Percentiles rank a stretch among this genome's conserved stretches.
Conservation (phyloP, 2,888 invertebrate genomes). For the Trichogramma evanescens region DNA sequence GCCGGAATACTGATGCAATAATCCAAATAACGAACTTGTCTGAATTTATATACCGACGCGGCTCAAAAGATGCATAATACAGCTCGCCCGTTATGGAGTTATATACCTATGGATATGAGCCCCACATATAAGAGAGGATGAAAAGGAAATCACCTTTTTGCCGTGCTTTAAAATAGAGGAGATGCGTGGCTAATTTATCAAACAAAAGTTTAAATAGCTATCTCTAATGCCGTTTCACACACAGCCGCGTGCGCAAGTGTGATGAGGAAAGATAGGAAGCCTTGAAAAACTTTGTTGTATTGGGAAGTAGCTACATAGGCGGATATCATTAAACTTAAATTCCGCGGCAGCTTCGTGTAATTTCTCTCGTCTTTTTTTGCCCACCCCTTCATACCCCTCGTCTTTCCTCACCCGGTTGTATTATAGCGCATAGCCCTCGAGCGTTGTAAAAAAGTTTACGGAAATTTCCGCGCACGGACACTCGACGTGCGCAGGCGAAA, state of each 20-base stretch:
- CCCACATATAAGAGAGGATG: neutral
- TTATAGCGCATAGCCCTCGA: no score
- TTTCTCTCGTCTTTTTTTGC: neutral
- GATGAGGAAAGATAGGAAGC: no score
- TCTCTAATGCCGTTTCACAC: slow-evolving; percentile 16
- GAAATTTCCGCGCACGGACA: neutral
- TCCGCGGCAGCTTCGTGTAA: slow-evolving; percentile 4
- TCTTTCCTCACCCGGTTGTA: no score
- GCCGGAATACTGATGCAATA: slow-evolving; percentile 22
- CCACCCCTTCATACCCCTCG: no score
- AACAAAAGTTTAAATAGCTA: slow-evolving; percentile 19
- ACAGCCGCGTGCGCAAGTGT: neutral
- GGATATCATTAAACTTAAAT: slow-evolving; percentile 19
- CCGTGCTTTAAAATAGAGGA: slow-evolving; percentile 7
- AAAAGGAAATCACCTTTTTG: slow-evolving; percentile 15
- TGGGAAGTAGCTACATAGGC: neutral
- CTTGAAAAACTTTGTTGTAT: neutral
- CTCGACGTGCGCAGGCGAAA: no score
- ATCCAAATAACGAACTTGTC: slow-evolving; percentile 21
- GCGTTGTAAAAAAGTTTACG: neutral
- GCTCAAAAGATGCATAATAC: no score
- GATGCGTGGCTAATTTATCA: slow-evolving; percentile 19
- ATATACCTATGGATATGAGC: neutral
- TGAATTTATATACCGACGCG: neutral
- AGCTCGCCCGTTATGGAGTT: neutral